These are phyloP conservation scores for Halcyon chelicuti DNA, from an alignment of 2,797 vertebrate genomes.

Conservation along the genomic window DNA sequence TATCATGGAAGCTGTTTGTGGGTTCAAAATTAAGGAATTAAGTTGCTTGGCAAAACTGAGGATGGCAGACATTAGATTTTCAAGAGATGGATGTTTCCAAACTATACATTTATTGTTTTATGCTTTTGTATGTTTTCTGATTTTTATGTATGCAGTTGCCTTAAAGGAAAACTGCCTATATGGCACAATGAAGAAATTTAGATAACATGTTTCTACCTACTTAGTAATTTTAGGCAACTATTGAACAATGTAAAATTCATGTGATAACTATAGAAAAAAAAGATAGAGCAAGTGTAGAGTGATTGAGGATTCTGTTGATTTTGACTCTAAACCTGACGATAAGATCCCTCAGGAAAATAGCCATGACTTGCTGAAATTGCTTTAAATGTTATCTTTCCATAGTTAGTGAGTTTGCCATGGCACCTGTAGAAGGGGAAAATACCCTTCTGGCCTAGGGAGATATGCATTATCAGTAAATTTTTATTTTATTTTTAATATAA, in stretches of 20 bases:
- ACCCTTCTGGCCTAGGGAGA: not conserved
- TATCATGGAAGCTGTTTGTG: not conserved
- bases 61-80: not conserved
- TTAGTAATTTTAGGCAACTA: not conserved
- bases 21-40: not conserved
- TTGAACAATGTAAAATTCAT: not conserved
- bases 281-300: not conserved
- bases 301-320: not conserved
- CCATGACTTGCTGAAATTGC: not conserved
- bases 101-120: not conserved
- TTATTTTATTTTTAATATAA: not conserved
- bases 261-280: not conserved
- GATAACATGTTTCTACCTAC: not conserved
- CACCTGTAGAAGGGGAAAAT: not conserved
- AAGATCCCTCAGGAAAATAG: not conserved
- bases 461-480: not conserved
- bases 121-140: not conserved
- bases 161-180: not conserved
- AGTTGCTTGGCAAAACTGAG: not conserved
- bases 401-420: not conserved
- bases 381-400: not conserved
- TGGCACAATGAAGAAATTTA: not conserved
- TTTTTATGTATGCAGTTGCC: not conserved
- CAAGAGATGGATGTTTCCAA: not conserved
- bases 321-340: not conserved